phyloP scores from a whole-genome alignment of 2,797 vertebrate genomes.

The Rhodeus uyekii region DNA sequence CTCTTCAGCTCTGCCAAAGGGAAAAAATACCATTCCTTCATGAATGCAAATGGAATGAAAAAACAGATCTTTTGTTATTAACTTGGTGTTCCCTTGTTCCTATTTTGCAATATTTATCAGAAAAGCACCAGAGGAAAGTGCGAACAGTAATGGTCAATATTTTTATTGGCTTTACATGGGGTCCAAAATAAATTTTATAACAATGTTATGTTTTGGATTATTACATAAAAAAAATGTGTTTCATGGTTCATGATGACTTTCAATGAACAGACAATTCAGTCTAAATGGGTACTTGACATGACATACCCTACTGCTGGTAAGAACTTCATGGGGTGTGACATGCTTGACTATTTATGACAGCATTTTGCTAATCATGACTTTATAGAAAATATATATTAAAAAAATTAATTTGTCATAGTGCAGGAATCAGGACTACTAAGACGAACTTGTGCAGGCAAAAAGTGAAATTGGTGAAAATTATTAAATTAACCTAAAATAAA shows the following conservation, averaged over 20 bases:
- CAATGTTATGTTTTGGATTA: conserved; percentile 10
- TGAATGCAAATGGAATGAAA: conserved; percentile 38
- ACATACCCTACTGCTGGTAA: neutral
- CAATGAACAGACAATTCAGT: neutral
- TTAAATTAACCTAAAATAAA: too few species aligned
- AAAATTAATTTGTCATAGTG: neutral
- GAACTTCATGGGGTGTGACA: neutral
- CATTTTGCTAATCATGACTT: neutral
- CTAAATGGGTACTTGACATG: neutral
- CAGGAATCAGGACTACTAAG: neutral
- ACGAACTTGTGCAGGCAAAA: neutral
- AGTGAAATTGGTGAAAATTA: neutral
- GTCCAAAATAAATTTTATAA: conserved; percentile 16
- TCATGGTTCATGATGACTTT: conserved; percentile 13
- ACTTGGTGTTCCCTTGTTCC: conserved; percentile 22
- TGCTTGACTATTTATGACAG: neutral
- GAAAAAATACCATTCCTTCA: neutral
- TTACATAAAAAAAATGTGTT: too few species aligned
- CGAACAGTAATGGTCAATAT: conserved; percentile 1
- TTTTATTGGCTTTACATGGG: conserved; percentile 15
- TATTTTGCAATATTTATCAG: conserved; percentile 40
- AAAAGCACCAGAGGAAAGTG: conserved; percentile 20
- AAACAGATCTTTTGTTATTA: conserved; percentile 38
- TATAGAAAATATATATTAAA: neutral
- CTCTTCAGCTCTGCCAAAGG: neutral